These are phyloP conservation scores for Tribolium madens DNA, from an alignment of 1,140 invertebrate genomes.

Conservation along the genomic window DNA sequence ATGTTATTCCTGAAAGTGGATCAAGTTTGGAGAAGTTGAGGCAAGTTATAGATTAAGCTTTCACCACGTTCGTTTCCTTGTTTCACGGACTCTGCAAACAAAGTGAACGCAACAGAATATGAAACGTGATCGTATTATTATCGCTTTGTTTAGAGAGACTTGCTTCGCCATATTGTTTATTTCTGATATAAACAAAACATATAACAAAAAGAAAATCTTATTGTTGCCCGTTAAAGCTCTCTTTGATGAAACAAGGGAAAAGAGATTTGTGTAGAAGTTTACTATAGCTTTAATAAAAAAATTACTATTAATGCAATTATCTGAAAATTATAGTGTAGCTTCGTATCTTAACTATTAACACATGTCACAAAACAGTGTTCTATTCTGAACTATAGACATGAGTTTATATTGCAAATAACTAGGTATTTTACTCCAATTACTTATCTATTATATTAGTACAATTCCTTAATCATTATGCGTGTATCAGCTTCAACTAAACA, in stretches of 20 bases:
- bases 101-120: conserved; percentile 27
- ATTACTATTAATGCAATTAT: too few relatives aligned
- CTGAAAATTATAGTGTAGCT: too few relatives aligned
- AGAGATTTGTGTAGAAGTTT: too few relatives aligned
- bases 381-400: not conserved
- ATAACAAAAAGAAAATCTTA: too few relatives aligned
- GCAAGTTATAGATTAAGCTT: conserved; percentile 40
- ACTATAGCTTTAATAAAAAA: too few relatives aligned
- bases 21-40: conserved; percentile 37
- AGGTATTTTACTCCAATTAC: not conserved
- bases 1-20: conserved; percentile 40
- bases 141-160: conserved; percentile 12
- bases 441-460: not conserved
- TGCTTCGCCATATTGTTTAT: not conserved
- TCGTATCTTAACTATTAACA: too few relatives aligned
- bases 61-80: conserved; percentile 28
- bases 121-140: conserved; percentile 25
- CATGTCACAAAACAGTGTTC: not conserved
- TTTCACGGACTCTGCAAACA: conserved; percentile 33
- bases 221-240: too few relatives aligned
- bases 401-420: not conserved
- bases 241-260: too few relatives aligned
- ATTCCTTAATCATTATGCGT: not conserved
- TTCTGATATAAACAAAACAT: not conserved
- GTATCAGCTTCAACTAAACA: not conserved